Conservation (phyloP, 1,140 invertebrate species). For the Scaptomyza graminum region DNA sequence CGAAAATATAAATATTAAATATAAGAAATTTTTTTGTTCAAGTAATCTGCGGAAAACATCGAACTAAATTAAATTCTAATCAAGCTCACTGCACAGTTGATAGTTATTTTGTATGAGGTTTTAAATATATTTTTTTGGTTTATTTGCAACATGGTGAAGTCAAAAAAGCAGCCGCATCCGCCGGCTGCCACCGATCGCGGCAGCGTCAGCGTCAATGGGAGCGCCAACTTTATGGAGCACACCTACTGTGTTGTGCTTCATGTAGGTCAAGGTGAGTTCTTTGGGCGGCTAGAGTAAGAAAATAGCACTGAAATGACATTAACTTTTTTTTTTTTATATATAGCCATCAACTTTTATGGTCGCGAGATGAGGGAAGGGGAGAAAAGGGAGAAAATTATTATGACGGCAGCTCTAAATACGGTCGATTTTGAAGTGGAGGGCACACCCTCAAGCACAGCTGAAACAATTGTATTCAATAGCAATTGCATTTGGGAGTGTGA, state of each 20-base stretch:
- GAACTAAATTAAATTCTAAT: conserved; percentile 31
- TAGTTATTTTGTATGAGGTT: conserved; percentile 18
- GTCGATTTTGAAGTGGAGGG: conserved; percentile 76
- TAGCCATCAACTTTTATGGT: conserved; percentile 66
- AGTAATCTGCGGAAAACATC: conserved; percentile 17
- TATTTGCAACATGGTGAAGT: conserved; percentile 34
- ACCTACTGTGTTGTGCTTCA: conserved; percentile 72
- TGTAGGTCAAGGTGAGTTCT: conserved; percentile 61
- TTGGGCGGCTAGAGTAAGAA: not conserved
- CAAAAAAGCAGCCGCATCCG: conserved; percentile 22
- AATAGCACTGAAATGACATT: not conserved
- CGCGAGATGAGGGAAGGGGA: conserved; percentile 51
- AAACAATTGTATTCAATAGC: conserved; percentile 72
- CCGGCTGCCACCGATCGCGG: conserved; percentile 33
- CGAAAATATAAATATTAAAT: conserved; percentile 6
- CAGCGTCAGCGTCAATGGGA: conserved; percentile 21
- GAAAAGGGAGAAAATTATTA: conserved; percentile 47
- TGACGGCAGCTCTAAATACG: conserved; percentile 69
- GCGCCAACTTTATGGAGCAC: conserved; percentile 42
- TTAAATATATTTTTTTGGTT: conserved; percentile 19
- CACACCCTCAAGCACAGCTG: conserved; percentile 41
- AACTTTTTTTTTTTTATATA: too few relatives aligned
- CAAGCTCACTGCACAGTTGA: conserved; percentile 16
- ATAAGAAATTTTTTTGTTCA: conserved; percentile 7
- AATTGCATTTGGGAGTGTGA: conserved; percentile 80